Evolutionary conservation across 2,888 invertebrate species (phyloP).

Genomic region (Tuberolachnus salignus): DNA sequence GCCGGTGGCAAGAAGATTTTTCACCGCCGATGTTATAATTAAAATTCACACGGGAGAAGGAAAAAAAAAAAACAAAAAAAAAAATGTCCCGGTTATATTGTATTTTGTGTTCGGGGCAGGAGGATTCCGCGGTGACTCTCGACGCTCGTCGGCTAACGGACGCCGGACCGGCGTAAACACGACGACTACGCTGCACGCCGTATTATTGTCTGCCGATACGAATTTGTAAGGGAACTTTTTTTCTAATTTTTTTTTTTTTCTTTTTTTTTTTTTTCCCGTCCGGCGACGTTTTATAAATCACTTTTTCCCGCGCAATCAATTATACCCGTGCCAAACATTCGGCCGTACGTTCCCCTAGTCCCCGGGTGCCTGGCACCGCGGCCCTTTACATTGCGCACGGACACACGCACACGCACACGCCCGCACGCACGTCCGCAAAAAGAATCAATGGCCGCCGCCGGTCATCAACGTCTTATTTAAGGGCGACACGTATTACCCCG

Average conservation of each 20-base stretch:
- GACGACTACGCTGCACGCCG: too few relatives aligned
- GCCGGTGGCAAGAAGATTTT: too few relatives aligned
- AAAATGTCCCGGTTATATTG: background rate
- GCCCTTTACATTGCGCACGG: background rate
- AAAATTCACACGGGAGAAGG: too few relatives aligned
- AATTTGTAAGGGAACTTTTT: conserved; percentile 32
- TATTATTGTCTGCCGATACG: conserved; percentile 34
- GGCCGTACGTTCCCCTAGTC: conserved; percentile 11
- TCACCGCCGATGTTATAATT: too few relatives aligned
- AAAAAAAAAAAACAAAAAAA: too few relatives aligned
- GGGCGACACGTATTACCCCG: background rate
- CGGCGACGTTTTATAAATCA: conserved; percentile 48
- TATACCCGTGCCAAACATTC: conserved; percentile 43
- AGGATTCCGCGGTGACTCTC: too few relatives aligned
- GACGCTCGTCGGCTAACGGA: conserved; percentile 1
- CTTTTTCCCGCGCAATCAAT: conserved; percentile 40
- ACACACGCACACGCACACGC: background rate
- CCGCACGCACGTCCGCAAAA: background rate
- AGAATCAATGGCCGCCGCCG: conserved; percentile 7
- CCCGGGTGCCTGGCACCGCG: conserved; percentile 32
- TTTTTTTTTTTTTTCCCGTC: too few relatives aligned
- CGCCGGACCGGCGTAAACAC: background rate
- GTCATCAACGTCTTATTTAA: conserved; percentile 13
- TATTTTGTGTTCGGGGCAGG: background rate
- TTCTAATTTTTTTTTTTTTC: too few relatives aligned